Base-by-base conservation (phyloP, 2,113 vertebrate species). In the Rhabdomys dilectus region DNA sequence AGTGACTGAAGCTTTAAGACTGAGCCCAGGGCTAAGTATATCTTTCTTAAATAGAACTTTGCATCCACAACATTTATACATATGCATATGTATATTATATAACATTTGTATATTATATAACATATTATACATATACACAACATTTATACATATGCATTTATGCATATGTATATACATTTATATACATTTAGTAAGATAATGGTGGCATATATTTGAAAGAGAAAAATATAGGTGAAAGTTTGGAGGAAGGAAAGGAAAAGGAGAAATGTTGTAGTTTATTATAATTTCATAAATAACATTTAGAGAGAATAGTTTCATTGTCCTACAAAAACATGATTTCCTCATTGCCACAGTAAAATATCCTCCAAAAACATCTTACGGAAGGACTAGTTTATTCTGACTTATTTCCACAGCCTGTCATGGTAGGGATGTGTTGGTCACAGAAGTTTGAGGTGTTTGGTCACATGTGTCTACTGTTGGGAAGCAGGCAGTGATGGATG, bases 41-140 rank as follows among this genome's bases (percentile, higher is more conserved):
- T 68, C 36, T 66, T 92, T 26, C 26, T 88, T 95, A 34, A 84
- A 42, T 60, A 91, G 4, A 73, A 77, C 78, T 88, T 89, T 34
- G 89, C 88, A 7, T 68, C 31, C 68, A 15, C n/a, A 86, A 24
- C 31, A 68, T 62, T 82, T 21, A n/a, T n/a, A n/a, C n/a, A n/a
- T n/a, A n/a, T n/a, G n/a, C n/a, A n/a, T n/a, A n/a, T n/a, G n/a
- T n/a, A n/a, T n/a, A n/a, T n/a, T n/a, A n/a, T n/a, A n/a, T n/a
- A n/a, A n/a, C n/a, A n/a, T n/a, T n/a, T n/a, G n/a, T n/a, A n/a
- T n/a, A n/a, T n/a, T n/a, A n/a, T n/a, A n/a, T n/a, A n/a, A n/a
- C n/a, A n/a, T n/a, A n/a, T n/a, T n/a, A n/a, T n/a, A n/a, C n/a
- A n/a, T n/a, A n/a, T n/a, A n/a, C n/a, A n/a, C n/a, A n/a, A n/a